Percentiles rank a stretch among this genome's conserved stretches.
Conservation (phyloP, 2,888 invertebrate genomes). For the Drosophila testacea region DNA sequence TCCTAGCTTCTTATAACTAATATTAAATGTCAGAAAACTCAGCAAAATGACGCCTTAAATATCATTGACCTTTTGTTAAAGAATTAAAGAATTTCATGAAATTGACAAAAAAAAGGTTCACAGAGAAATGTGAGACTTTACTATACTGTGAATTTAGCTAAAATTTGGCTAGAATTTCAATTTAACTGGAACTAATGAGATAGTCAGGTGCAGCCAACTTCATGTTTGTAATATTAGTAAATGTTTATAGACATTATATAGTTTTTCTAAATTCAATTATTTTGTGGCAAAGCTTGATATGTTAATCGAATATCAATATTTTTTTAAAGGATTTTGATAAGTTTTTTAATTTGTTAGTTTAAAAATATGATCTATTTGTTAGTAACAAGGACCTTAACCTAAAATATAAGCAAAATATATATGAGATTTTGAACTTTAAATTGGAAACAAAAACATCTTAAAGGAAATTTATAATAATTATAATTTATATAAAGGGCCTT, state of each 20-base stretch:
- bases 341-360: no score
- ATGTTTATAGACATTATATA: neutral
- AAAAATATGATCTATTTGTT: no score
- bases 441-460: no score
- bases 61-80: constrained; percentile 11
- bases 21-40: constrained; percentile 9
- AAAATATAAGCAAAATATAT: no score
- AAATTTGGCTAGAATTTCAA: constrained; percentile 20
- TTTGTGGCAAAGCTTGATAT: no score
- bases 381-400: no score
- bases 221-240: neutral
- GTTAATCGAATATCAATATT: no score
- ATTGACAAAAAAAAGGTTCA: constrained; percentile 1
- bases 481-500: no score
- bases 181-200: constrained; percentile 1
- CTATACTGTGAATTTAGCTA: constrained; percentile 13
- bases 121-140: constrained; percentile 6
- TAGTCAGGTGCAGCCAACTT: neutral
- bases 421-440: no score
- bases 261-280: neutral
- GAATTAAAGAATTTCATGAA: constrained; percentile 1
- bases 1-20: constrained; percentile 3
- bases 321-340: no score
- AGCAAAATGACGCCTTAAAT: constrained; percentile 12
- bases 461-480: no score